Evolutionary conservation across 2,797 vertebrate genomes (phyloP).

Genomic region (Apogon hyalosoma): DNA sequence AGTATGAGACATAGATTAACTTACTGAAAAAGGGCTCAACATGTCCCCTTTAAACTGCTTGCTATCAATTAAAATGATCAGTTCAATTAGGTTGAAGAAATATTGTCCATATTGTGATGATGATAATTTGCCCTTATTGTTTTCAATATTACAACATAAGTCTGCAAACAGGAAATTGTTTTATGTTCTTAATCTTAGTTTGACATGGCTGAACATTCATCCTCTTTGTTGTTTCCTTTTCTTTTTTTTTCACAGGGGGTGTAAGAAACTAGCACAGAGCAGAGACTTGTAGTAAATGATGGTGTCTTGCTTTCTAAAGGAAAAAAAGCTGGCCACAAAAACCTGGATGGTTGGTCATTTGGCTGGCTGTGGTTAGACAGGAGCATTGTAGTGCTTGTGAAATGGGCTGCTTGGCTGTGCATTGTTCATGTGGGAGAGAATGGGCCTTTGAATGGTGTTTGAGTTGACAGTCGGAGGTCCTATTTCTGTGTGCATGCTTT

Average conservation of each 20-base stretch:
- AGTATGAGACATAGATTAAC: too few relatives aligned
- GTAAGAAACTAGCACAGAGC: too few relatives aligned
- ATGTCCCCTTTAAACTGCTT: too few relatives aligned
- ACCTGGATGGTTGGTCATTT: slow-evolving; percentile 7
- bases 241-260: not conserved
- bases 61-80: too few relatives aligned
- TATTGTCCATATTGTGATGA: not conserved
- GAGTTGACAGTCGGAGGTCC: slow-evolving; percentile 41
- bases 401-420: slow-evolving; percentile 21
- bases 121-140: too few relatives aligned
- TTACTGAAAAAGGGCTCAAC: too few relatives aligned
- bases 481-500: slow-evolving; percentile 3
- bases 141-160: not conserved
- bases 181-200: not conserved
- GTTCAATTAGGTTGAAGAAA: too few relatives aligned
- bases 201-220: not conserved
- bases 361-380: slow-evolving; percentile 21
- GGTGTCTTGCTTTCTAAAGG: not conserved
- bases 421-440: slow-evolving; percentile 40
- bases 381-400: slow-evolving; percentile 27
- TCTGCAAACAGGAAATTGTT: not conserved
- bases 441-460: slow-evolving; percentile 31
- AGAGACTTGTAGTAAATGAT: not conserved
- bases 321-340: slow-evolving; percentile 13
- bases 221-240: not conserved